Evolutionary conservation across 2,113 vertebrate species (phyloP).

Genomic region (Oxyura jamaicensis): DNA sequence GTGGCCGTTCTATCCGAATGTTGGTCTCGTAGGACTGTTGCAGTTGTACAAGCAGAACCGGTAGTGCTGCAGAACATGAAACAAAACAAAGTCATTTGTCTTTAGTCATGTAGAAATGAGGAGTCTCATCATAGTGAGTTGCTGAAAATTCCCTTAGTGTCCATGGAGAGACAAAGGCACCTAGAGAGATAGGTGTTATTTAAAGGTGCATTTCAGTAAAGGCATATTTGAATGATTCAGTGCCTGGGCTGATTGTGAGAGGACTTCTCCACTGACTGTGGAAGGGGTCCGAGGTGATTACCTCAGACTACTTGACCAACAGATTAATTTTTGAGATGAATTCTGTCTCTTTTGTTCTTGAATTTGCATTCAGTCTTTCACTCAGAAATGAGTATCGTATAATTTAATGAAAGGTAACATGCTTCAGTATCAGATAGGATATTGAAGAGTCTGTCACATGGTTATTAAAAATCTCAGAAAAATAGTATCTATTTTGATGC

Average conservation of each 20-base stretch:
- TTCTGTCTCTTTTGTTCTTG: not conserved
- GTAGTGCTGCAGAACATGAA: not conserved
- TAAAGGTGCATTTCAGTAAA: not conserved
- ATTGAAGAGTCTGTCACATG: not conserved
- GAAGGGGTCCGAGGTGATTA: not conserved
- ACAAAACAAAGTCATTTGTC: not conserved
- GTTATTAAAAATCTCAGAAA: not conserved
- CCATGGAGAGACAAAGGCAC: not conserved
- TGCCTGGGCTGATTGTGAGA: not conserved
- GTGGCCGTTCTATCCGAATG: not conserved
- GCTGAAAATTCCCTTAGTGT: not conserved
- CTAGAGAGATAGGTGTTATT: not conserved
- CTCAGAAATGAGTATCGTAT: not conserved
- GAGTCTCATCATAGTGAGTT: not conserved
- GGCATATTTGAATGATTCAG: not conserved
- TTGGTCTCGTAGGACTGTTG: fast-evolving
- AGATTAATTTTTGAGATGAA: not conserved
- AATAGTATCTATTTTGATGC: not conserved
- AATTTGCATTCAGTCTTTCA: not conserved
- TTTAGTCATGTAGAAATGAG: not conserved
- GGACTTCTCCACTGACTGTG: not conserved
- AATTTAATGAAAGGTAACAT: not conserved
- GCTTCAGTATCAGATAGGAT: not conserved
- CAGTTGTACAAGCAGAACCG: not conserved
- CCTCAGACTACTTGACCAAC: not conserved